phyloP scores from a whole-genome alignment of 2,888 invertebrate species.

The Ypsolopha sequella region DNA sequence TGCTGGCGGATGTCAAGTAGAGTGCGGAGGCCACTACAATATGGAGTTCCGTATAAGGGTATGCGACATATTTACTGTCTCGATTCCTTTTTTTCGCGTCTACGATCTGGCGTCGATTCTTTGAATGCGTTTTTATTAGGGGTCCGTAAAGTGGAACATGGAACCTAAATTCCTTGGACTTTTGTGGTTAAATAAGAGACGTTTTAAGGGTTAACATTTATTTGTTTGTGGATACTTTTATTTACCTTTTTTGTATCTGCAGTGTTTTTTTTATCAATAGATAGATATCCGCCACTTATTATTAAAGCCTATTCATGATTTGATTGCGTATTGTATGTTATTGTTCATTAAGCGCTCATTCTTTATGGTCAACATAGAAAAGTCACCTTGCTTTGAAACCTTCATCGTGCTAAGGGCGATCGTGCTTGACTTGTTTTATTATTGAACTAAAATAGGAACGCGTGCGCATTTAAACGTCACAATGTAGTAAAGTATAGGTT shows the following conservation, averaged over 20 bases:
- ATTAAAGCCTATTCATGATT: no score
- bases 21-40: not conserved
- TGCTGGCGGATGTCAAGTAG: not conserved
- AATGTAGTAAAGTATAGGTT: not conserved
- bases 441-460: not conserved
- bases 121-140: conserved; percentile 1
- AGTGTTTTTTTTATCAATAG: no score
- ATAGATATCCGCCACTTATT: no score
- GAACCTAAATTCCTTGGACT: not conserved
- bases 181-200: no score
- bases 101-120: not conserved
- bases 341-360: no score
- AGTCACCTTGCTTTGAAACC: not conserved
- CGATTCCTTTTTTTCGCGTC: not conserved
- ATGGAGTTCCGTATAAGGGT: conserved; percentile 1
- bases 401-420: not conserved
- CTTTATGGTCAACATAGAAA: no score
- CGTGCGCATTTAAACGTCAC: not conserved
- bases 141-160: not conserved
- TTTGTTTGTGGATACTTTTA: no score
- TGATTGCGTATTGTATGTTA: no score
- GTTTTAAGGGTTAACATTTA: no score
- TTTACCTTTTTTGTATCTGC: no score
- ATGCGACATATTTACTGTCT: conserved; percentile 1
- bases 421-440: not conserved